A percentile compares a stretch with the other conserved stretches of the same genome.
These are phyloP conservation scores for Tenualosa ilisha DNA, from an alignment of 2,797 vertebrate genomes.

Conservation along the genomic window DNA sequence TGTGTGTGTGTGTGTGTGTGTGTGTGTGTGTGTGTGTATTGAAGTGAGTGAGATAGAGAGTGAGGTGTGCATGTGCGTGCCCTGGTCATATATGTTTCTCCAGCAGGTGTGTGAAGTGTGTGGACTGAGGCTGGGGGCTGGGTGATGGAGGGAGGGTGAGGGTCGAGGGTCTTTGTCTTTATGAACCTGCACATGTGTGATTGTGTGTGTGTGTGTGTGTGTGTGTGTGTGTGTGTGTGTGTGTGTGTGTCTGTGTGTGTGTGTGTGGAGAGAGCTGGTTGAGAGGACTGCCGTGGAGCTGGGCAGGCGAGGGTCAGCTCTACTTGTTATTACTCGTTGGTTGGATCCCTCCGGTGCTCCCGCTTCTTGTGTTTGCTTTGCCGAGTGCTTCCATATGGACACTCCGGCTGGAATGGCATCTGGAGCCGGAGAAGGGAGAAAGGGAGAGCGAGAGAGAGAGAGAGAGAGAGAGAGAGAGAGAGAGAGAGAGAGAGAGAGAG, in stretches of 20 bases:
- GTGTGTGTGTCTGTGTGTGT: neutral
- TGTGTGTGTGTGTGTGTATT: neutral
- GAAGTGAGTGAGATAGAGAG: neutral
- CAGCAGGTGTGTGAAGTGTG: conserved; percentile 13
- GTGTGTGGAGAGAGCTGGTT: neutral
- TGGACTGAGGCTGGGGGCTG: neutral
- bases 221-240: neutral
- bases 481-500: neutral
- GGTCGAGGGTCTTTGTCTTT: conserved; percentile 56
- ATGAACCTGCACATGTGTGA: conserved; percentile 53
- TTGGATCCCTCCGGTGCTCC: conserved; percentile 69
- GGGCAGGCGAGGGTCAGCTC: conserved; percentile 50
- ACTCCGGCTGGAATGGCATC: conserved; percentile 44
- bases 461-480: neutral
- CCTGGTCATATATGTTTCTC: conserved; percentile 21
- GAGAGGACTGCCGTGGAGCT: conserved; percentile 37
- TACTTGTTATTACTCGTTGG: conserved; percentile 74
- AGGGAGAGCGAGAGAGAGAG: conserved; percentile 30
- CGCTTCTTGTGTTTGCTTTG: conserved; percentile 75
- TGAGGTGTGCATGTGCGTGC: neutral
- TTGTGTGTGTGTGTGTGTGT: neutral
- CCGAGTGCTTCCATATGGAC: conserved; percentile 79
- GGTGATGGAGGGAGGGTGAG: conserved; percentile 22
- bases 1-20: neutral
- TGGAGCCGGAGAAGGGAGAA: conserved; percentile 45